phyloP scores from a whole-genome alignment of 2,113 vertebrate species.

The Colaptes auratus region DNA sequence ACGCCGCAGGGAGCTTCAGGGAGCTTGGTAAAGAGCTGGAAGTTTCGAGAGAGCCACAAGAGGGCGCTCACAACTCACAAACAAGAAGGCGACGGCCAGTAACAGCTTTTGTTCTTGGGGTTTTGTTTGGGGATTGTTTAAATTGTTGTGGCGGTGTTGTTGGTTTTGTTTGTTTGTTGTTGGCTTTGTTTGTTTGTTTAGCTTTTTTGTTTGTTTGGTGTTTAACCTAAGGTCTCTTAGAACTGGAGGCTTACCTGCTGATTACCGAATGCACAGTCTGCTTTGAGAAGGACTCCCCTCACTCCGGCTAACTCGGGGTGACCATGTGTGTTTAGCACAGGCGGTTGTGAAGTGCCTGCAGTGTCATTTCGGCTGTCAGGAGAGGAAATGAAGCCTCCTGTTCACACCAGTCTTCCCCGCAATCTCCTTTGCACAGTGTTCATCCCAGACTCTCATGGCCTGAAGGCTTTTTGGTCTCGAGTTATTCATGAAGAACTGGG shows the following conservation, averaged over 20 bases:
- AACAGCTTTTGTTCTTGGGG: too few species aligned
- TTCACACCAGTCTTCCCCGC: rapidly evolving
- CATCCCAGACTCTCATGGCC: background rate
- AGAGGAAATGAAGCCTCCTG: rapidly evolving
- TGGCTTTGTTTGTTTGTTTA: too few species aligned
- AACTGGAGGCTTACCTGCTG: rapidly evolving
- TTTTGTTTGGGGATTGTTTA: too few species aligned
- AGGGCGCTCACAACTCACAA: constrained; percentile 62
- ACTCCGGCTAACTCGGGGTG: rapidly evolving
- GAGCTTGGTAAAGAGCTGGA: background rate
- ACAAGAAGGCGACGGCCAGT: background rate
- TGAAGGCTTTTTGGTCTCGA: background rate
- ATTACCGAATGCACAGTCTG: background rate
- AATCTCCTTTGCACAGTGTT: rapidly evolving
- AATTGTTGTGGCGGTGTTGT: too few species aligned
- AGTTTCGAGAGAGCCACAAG: constrained; percentile 46
- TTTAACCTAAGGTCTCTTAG: rapidly evolving
- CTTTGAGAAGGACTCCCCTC: background rate
- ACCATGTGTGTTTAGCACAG: rapidly evolving
- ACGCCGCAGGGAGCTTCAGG: rapidly evolving
- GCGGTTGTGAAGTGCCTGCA: background rate
- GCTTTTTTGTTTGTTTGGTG: background rate
- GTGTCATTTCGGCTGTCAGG: background rate
- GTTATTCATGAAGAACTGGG: background rate
- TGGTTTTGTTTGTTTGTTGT: rapidly evolving